Base-by-base conservation (phyloP, 2,113 vertebrate genomes). In the Cepphus grylle region DNA sequence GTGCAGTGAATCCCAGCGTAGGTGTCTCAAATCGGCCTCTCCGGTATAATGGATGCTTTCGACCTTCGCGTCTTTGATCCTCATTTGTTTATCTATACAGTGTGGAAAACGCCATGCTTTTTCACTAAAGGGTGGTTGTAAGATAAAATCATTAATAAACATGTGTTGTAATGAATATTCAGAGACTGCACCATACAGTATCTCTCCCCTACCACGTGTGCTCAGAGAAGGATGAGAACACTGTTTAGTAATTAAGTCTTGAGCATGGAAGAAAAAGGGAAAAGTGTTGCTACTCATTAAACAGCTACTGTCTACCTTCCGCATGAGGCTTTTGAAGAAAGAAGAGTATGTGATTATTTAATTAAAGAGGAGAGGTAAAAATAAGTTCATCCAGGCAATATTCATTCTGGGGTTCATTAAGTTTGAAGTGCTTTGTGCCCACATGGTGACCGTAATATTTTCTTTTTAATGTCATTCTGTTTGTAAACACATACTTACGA, bases 281-380 rank as follows among this genome's bases (percentile, higher is more conserved):
- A 6, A 23, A 63, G 11, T 40, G 40, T 50, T 95, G 61, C 52
- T 79, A 16, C 19, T 93, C 17, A 43, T 93, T 91, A 84, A 77
- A 69, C 78, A 88, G 43, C 55, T 56, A 23, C 43, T 67, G n/a
- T 84, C 65, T 92, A 69, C 61, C 52, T 94, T 94, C 69, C 27
- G 1, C 43, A 45, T 69, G 49, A 94, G 40, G 25, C 40, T 92
- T 40, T 81, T 78, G 56, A 76, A 63, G 56, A 61, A 78, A 55
- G 38, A 82, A 73, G 52, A 79, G 36, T 81, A 65, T 76, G 55
- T 93, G 43, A 71, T 88, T 92, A 69, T 86, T 80, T 94, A 91
- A 91, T 94, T 91, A 74, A 92, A 88, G 47, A 76, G 63, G 43
- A 22, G 50, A 96, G 70, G 81, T 95, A 91, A 96, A 95, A 92